Evolutionary conservation across 30 jellyfish, hydroid and myxozoan species (phyloP), one percentile per base, ranked within the genome.

Genomic region (Morbakka virulenta): DNA sequence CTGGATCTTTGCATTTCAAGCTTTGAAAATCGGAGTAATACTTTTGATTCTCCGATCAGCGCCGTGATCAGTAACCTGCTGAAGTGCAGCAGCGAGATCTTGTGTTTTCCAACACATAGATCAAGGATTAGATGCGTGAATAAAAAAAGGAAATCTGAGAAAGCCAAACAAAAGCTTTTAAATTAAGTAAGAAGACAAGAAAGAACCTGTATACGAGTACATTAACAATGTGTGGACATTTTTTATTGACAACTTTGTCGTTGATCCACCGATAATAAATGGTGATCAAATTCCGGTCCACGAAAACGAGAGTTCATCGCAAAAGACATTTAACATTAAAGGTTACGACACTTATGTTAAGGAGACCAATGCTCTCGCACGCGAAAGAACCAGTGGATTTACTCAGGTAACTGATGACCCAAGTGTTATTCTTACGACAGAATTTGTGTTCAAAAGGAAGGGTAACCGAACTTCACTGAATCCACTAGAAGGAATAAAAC

Each of bases 281-380:
- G n/a, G n/a, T n/a, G n/a, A n/a, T n/a, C n/a, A n/a, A n/a, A 52
- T 52, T 4, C 65, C 76, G 4, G 57, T 64, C 33, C 83, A 57
- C 6, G 0, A 61, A 2, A 77, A 61, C 36, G 88, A 64, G 27
- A 77, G 88, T 64, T 29, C 86, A 9, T 22, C 72, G n/a, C 88
- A 77, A 64, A 77, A 64, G 27, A 77, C 88, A 1, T 36, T 77
- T 22, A 77, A 61, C 86, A 32, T 77, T 14, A 62, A 33, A n/a
- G 88, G 88, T 62, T 13, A n/a, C n/a, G 88, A 77, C 24, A 77
- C 85, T 62, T 77, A 61, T 69, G 88, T 77, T 21, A 77, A 77
- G 30, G 88, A 77, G 32, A 77, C 62, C 28, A 20, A 77, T 64
- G n/a, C 85, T 0, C 17, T 77, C 9, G 17, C 84, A 23, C 36